Evolutionary conservation across 2,888 invertebrate genomes (phyloP).

Genomic region (Andrena fulva): DNA sequence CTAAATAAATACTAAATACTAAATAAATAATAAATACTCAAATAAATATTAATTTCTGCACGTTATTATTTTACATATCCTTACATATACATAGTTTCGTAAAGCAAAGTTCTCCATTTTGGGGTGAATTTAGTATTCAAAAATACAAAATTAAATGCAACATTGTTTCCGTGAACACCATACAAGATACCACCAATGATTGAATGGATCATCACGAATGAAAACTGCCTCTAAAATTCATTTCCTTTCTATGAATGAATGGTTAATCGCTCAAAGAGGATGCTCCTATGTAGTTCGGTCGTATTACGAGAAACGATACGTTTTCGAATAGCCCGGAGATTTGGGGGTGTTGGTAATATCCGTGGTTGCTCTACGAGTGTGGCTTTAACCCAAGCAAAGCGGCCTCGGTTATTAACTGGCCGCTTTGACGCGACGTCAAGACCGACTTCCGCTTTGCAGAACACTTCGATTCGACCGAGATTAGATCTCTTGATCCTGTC

Average conservation of each 20-base stretch:
- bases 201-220: too few relatives aligned
- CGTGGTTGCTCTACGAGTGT: slow-evolving; percentile 15
- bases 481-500: slow-evolving; percentile 58
- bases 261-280: slow-evolving; percentile 15
- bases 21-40: too few relatives aligned
- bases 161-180: too few relatives aligned
- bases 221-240: background rate
- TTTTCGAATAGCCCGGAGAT: slow-evolving; percentile 21
- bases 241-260: background rate
- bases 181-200: too few relatives aligned
- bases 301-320: slow-evolving; percentile 33
- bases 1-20: too few relatives aligned
- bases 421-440: slow-evolving; percentile 46
- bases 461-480: slow-evolving; percentile 57
- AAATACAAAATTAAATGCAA: too few relatives aligned
- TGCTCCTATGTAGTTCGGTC: background rate
- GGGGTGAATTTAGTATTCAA: too few relatives aligned
- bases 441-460: slow-evolving; percentile 28
- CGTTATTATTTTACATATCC: too few relatives aligned
- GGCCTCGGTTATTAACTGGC: slow-evolving; percentile 52
- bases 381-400: slow-evolving; percentile 25
- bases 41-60: too few relatives aligned
- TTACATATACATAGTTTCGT: too few relatives aligned
- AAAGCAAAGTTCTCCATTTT: too few relatives aligned
- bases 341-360: slow-evolving; percentile 37